Evolutionary conservation across 2,888 invertebrate species (phyloP).

Genomic region (Timema cristinae): DNA sequence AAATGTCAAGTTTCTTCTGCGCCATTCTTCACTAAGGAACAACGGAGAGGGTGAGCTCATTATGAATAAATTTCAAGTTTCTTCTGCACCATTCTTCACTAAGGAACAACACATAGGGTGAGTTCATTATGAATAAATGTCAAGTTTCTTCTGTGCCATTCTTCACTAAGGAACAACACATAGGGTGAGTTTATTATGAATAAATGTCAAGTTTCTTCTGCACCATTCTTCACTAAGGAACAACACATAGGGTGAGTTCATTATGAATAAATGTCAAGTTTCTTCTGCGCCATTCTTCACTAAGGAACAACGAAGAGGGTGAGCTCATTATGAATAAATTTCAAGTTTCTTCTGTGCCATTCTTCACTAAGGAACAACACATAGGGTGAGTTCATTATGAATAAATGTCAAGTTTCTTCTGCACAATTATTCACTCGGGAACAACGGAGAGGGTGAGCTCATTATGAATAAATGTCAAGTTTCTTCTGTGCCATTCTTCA

Average conservation of each 20-base stretch:
- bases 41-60: constrained; percentile 41
- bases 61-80: too few relatives aligned
- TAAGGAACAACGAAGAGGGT: constrained; percentile 44
- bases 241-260: too few relatives aligned
- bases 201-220: too few relatives aligned
- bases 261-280: constrained; percentile 46
- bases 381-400: too few relatives aligned
- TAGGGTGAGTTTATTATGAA: constrained; percentile 37
- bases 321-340: too few relatives aligned
- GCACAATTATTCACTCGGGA: constrained; percentile 45
- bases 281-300: constrained; percentile 45
- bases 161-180: constrained; percentile 41
- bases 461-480: background rate
- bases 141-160: constrained; percentile 47
- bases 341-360: too few relatives aligned
- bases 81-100: too few relatives aligned
- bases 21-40: constrained; percentile 44
- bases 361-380: too few relatives aligned
- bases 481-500: too few relatives aligned
- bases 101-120: too few relatives aligned
- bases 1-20: constrained; percentile 47
- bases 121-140: constrained; percentile 44
- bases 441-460: constrained; percentile 42
- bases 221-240: too few relatives aligned
- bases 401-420: constrained; percentile 46